These are phyloP conservation scores for Pungitius pungitius DNA, from an alignment of 2,113 vertebrate species.

Conservation along the genomic window DNA sequence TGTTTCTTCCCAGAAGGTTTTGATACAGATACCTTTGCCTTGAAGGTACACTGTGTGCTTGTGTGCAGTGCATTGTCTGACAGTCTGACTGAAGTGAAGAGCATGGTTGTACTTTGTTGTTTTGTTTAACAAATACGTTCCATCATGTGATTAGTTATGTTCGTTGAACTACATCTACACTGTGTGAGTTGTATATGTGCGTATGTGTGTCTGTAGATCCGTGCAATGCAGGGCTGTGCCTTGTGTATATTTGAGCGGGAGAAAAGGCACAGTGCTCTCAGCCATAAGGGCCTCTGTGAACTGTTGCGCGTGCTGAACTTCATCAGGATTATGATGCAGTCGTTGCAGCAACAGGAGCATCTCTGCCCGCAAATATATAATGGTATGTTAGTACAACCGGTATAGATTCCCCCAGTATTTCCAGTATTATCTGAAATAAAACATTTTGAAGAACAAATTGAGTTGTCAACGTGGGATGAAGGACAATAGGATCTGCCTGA, in stretches of 20 bases:
- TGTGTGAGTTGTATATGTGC: background rate
- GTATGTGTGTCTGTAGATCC: constrained; percentile 52
- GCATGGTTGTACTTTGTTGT: background rate
- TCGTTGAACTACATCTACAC: background rate
- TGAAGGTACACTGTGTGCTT: constrained; percentile 73
- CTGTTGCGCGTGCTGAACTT: constrained; percentile 83
- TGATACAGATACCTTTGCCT: constrained; percentile 77
- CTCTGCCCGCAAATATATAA: constrained; percentile 67
- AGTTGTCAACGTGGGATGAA: background rate
- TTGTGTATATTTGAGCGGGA: constrained; percentile 83
- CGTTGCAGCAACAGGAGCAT: constrained; percentile 65
- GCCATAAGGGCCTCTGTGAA: constrained; percentile 76
- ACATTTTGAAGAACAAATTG: background rate
- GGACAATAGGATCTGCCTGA: background rate
- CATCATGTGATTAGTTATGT: background rate
- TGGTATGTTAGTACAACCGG: constrained; percentile 40
- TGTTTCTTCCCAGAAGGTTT: constrained; percentile 88
- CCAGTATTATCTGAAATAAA: background rate
- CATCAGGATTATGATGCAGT: constrained; percentile 71
- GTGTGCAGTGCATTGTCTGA: constrained; percentile 3
- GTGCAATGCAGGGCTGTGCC: constrained; percentile 64
- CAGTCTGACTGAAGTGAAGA: background rate
- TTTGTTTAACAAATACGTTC: background rate
- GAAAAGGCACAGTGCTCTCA: constrained; percentile 76
- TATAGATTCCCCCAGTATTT: background rate